Conservation (phyloP, 1,140 invertebrate genomes). For the Drosophila bocqueti region DNA sequence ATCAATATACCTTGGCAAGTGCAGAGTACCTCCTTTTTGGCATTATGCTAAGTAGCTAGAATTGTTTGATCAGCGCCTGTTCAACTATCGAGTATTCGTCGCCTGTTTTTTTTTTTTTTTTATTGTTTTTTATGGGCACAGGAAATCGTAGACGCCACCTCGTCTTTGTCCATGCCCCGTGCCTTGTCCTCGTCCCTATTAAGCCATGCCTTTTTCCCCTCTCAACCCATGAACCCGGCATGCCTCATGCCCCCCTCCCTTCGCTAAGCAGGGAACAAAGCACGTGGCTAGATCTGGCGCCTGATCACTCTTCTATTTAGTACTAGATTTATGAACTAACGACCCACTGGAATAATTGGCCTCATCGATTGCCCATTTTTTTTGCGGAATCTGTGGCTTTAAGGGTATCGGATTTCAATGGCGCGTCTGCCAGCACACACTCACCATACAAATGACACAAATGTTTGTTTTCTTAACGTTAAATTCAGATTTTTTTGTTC, state of each 20-base stretch:
- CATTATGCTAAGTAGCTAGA: constrained; percentile 60
- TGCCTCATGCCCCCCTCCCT: background rate
- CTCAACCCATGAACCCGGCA: background rate
- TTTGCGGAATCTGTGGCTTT: constrained; percentile 8
- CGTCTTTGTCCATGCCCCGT: background rate
- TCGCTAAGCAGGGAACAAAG: background rate
- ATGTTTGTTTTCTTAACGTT: background rate
- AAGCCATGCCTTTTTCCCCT: background rate
- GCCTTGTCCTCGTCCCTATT: background rate
- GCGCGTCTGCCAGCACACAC: constrained; percentile 29
- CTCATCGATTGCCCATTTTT: background rate
- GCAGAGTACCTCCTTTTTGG: background rate
- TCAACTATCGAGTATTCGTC: constrained; percentile 74
- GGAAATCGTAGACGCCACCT: constrained; percentile 49
- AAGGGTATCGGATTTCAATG: constrained; percentile 15
- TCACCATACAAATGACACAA: constrained; percentile 7
- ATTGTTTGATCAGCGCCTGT: constrained; percentile 69
- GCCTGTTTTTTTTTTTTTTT: constrained; percentile 42
- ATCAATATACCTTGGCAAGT: constrained; percentile 6
- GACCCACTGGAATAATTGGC: constrained; percentile 13
- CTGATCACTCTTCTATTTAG: background rate
- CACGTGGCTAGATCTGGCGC: constrained; percentile 39
- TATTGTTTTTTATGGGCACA: constrained; percentile 29
- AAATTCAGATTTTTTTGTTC: background rate
- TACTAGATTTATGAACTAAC: background rate